Evolutionary conservation across 1,140 invertebrate species (phyloP).

Genomic region (Sesamia nonagrioides): DNA sequence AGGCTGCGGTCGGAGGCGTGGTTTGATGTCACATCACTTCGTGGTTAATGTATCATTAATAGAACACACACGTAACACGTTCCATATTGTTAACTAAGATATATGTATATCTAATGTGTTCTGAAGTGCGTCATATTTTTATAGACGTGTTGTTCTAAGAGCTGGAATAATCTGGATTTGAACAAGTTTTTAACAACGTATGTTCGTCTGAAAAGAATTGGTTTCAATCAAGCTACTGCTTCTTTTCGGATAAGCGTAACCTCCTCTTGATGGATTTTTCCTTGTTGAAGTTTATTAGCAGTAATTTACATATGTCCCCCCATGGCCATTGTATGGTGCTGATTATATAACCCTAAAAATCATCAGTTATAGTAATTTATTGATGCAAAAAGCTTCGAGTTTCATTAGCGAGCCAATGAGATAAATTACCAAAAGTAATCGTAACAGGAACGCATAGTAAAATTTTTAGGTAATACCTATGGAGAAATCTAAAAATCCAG

Average conservation of each 20-base stretch:
- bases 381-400: too few species aligned
- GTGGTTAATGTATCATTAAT: neutral
- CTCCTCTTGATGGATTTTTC: neutral
- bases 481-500: too few species aligned
- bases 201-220: neutral
- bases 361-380: too few species aligned
- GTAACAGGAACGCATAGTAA: too few species aligned
- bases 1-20: conserved; percentile 32
- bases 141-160: neutral
- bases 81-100: neutral
- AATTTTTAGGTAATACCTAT: too few species aligned
- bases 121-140: conserved; percentile 9
- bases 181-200: neutral
- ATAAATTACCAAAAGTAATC: too few species aligned
- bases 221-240: neutral
- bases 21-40: conserved; percentile 30
- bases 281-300: neutral
- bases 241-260: neutral
- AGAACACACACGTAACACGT: conserved; percentile 18
- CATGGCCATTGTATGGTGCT: too few species aligned
- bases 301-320: too few species aligned
- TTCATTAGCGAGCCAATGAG: too few species aligned
- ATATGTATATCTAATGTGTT: neutral
- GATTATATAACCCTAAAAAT: too few species aligned
- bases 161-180: conserved; percentile 3